Base-by-base conservation (phyloP, 2,888 invertebrate genomes). In the Lycocerus yunnanus region DNA sequence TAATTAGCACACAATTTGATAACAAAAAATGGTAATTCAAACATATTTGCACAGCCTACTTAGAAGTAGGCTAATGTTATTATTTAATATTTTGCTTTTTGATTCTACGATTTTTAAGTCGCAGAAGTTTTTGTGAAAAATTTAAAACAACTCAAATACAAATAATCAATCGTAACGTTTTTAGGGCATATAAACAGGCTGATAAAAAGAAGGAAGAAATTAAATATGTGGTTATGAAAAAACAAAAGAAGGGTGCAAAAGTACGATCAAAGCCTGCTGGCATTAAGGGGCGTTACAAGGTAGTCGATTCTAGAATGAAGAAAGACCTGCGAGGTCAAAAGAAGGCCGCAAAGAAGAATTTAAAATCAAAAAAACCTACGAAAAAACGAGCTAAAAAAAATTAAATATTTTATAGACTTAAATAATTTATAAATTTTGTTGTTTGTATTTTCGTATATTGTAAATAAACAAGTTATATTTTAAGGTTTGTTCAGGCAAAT, bases 261-360 rank as follows among this genome's bases (percentile, higher is more conserved):
- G 90, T 93, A 69, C 92, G 93, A 74, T 89, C 91, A 68, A 90
- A 97, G 79, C 98, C 98, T 8, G 88, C 92, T 0, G 97, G 97
- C 60, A 93, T 97, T 16, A 96, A 96, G 87, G 98, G 98, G 69
- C 93, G 91, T 27, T 98, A 94, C 87, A 96, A 93, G 86, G 93
- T 98, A n/a, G 99, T 99, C 5, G 99, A 99, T 90, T 93, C 94
- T 1, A 90, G 99, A 80, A 94, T 98, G 94, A 99, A 98, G 88
- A 98, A 98, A 87, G 99, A 99, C 86, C 88, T 93, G 83, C 90
- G 94, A 76, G 92, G 93, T 0, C 88, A 90, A 80, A 92, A 92
- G 85, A 81, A 81, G 81, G 58, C 21, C 11, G 43, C 20, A 24
- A 69, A 60, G 27, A 59, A 43, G n/a, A 43, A 43, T 43, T 6